Base-by-base conservation (phyloP, 2,888 invertebrate genomes). In the Cinara cedri region DNA sequence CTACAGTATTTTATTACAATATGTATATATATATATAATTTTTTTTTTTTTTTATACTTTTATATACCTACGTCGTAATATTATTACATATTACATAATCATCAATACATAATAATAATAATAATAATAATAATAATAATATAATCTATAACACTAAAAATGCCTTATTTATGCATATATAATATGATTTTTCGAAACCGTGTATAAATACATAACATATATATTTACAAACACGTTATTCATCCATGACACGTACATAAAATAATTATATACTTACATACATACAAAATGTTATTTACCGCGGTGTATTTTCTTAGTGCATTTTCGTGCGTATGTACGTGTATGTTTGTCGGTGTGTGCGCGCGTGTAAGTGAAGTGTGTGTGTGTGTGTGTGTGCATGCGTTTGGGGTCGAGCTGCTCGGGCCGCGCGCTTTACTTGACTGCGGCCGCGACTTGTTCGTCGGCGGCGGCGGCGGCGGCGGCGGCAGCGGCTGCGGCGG, bases 381-480 rank as follows among this genome's bases (percentile, higher is more conserved):
- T 54, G 65, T 65, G 65, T 19, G 65, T 34, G n/a, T 42, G 34
- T 42, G 34, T 21, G 9, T 14, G 14, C 16, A 19, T 19, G 62
- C n/a, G n/a, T n/a, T 26, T 26, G n/a, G 0, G 10, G 34, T 6
- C 1, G 26, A 26, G 34, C 4, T 14, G 26, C 14, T 1, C 13
- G 42, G 75, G 83, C 44, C 19, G 26, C 19, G 21, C 0, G 46
- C 26, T 74, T 68, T 78, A 78, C 60, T 78, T 78, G 55, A 68
- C 76, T 16, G 68, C 66, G 81, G 81, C 70, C 80, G 81, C 57
- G 49, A 24, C 54, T 13, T 72, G 72, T 55, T 70, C 44, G 16
- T 71, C 65, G 49, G 24, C 83, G 85, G 86, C 94, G 93, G 21
- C 26, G 76, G 81, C 44, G 34, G 16, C 42, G 24, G 24, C 19